Percentiles rank a stretch among this genome's conserved stretches.
These are phyloP conservation scores for Dusona sp. DNA, from an alignment of 2,888 invertebrate species.

Conservation along the genomic window DNA sequence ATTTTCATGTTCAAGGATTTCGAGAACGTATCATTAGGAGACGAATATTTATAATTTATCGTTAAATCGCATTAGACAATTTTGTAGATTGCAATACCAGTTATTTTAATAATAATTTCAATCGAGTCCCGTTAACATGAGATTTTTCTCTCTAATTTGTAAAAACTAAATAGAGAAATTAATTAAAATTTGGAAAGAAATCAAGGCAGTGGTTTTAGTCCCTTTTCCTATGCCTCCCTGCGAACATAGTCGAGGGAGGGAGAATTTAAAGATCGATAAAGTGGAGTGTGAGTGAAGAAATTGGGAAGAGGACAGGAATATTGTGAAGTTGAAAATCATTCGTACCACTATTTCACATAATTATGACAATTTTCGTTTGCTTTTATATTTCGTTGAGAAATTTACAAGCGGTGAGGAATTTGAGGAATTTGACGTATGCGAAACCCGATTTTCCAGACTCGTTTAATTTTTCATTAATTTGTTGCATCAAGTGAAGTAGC, in stretches of 20 bases:
- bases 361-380: not conserved
- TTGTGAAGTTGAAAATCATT: not conserved
- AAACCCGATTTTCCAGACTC: not conserved
- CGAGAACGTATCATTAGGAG: not conserved
- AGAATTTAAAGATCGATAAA: not conserved
- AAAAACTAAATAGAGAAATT: not conserved
- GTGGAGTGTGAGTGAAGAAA: too few relatives aligned
- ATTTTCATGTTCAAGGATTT: not conserved
- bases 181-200: not conserved
- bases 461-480: not conserved
- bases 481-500: constrained; percentile 14
- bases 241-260: not conserved
- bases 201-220: not conserved
- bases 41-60: not conserved
- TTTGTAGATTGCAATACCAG: not conserved
- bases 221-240: not conserved
- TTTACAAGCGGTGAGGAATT: constrained; percentile 18
- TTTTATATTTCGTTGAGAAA: constrained; percentile 3
- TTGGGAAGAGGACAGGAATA: not conserved
- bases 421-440: not conserved
- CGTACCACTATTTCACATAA: not conserved
- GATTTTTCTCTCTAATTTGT: not conserved
- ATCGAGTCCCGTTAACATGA: not conserved
- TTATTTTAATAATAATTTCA: too few relatives aligned
- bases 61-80: not conserved